Evolutionary conservation across 1,140 invertebrate genomes (phyloP), one percentile per base, ranked within the genome.

Genomic region (Dendroctonus ponderosae): DNA sequence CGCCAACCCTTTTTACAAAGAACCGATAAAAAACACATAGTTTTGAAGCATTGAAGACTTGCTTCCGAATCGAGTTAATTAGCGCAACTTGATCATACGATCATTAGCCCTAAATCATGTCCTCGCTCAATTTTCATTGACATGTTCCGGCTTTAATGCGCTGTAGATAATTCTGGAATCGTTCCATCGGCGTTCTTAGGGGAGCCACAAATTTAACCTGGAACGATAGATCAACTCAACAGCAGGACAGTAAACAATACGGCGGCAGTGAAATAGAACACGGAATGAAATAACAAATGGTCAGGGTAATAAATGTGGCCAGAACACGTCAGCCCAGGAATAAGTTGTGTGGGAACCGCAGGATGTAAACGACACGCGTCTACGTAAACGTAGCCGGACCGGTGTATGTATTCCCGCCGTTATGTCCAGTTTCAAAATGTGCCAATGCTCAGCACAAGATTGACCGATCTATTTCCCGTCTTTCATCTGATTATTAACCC

Each of bases 231-330:
- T 65, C 54, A 65, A 57, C 42, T 65, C 43, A 57, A 57, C 62
- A 42, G 40, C 62, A 50, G 51, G 52, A 57, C 62, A 41, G 44
- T 57, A 54, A 65, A 51, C 62, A 65, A 42, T 63, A 40, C 46
- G 39, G 49, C 38, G 44, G 49, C 60, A 42, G 12, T 52, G 37
- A 60, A 62, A 62, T 62, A 62, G 60, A 42, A 62, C 40, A 42
- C 12, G n/a, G 39, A 62, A 51, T 42, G 61, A 61, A 67, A 71
- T 71, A 71, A 71, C 65, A 71, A 71, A 71, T 71, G 70, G 65
- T 48, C 41, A 61, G 63, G 53, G 62, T 71, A 71, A 71, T 71
- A 71, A 71, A 71, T 71, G 70, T 71, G 70, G 70, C 64, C 70
- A 59, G 62, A 52, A 62, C 70, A 71, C 70, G 68, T 71, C 70